phyloP scores from a whole-genome alignment of 2,888 invertebrate species.

The Plagodis pulveraria region DNA sequence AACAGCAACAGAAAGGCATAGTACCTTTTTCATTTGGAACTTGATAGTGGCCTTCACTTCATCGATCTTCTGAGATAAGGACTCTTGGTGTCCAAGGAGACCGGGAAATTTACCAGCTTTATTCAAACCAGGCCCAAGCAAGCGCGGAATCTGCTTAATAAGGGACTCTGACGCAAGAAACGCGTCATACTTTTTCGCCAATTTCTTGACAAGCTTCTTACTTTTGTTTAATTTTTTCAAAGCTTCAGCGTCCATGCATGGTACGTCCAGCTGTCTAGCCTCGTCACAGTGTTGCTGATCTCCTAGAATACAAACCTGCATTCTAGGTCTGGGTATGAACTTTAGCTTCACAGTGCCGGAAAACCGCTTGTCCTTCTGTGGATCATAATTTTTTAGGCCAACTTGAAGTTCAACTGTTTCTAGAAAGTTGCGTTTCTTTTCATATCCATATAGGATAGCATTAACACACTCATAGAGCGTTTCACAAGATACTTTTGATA shows the following conservation, averaged over 20 bases:
- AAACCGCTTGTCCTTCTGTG: slow-evolving; percentile 15
- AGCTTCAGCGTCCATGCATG: slow-evolving; percentile 99
- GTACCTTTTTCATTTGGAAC: slow-evolving; percentile 99
- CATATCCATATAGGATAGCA: slow-evolving; percentile 2
- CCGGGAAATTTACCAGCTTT: slow-evolving; percentile 99
- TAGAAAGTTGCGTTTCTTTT: slow-evolving; percentile 10
- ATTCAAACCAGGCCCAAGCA: slow-evolving; percentile 99
- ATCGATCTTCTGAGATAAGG: slow-evolving; percentile 97
- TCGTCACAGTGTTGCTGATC: slow-evolving; percentile 99
- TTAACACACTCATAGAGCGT: slow-evolving; percentile 7
- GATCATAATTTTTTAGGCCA: slow-evolving; percentile 13
- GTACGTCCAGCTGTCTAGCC: slow-evolving; percentile 95
- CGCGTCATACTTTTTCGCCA: slow-evolving; percentile 98
- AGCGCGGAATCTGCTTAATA: slow-evolving; percentile 99
- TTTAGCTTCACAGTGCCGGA: slow-evolving; percentile 85
- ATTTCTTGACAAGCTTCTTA: slow-evolving; percentile 99
- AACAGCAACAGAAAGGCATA: slow-evolving; percentile 99
- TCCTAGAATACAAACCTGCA: slow-evolving; percentile 99
- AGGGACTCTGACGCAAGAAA: slow-evolving; percentile 99
- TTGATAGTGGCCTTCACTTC: slow-evolving; percentile 99
- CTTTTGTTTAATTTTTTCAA: slow-evolving; percentile 99
- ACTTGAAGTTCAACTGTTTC: slow-evolving; percentile 13
- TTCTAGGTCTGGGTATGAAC: slow-evolving; percentile 98
- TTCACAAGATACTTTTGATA: slow-evolving; percentile 8
- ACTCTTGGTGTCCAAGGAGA: slow-evolving; percentile 98